phyloP scores from a whole-genome alignment of 1,140 invertebrate genomes.

The Bombus turneri region DNA sequence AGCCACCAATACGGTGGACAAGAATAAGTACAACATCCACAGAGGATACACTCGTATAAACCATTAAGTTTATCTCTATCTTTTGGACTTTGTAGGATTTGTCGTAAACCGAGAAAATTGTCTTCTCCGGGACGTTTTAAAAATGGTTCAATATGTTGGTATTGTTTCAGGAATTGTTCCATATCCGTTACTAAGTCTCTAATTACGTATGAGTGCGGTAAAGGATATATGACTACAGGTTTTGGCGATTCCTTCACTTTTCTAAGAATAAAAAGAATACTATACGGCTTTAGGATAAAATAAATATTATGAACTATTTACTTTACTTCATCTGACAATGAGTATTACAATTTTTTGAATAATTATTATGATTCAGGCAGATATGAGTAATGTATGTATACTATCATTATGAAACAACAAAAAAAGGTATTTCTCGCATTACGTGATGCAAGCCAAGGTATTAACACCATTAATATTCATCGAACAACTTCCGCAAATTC shows the following conservation, averaged over 20 bases:
- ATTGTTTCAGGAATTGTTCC: constrained; percentile 93
- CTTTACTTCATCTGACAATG: background rate
- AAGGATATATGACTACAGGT: constrained; percentile 90
- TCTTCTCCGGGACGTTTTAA: constrained; percentile 88
- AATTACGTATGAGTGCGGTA: constrained; percentile 96
- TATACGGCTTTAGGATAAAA: background rate
- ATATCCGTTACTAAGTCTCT: constrained; percentile 95
- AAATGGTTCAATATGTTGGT: constrained; percentile 93
- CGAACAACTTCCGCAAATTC: constrained; percentile 95
- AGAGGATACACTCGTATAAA: constrained; percentile 90
- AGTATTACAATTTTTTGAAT: background rate
- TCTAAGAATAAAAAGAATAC: constrained; percentile 55
- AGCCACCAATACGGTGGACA: constrained; percentile 91
- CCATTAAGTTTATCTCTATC: constrained; percentile 90
- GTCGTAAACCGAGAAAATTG: constrained; percentile 82
- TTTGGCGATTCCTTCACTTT: constrained; percentile 80
- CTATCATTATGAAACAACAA: constrained; percentile 18
- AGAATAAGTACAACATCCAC: constrained; percentile 87
- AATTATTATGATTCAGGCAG: background rate
- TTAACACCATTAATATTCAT: constrained; percentile 95
- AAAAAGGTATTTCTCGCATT: constrained; percentile 46
- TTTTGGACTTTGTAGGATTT: constrained; percentile 86
- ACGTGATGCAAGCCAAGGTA: constrained; percentile 93
- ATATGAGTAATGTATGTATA: background rate
- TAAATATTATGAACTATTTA: background rate